Evolutionary conservation across 2,797 vertebrate genomes (phyloP).

Genomic region (Lates japonicus): DNA sequence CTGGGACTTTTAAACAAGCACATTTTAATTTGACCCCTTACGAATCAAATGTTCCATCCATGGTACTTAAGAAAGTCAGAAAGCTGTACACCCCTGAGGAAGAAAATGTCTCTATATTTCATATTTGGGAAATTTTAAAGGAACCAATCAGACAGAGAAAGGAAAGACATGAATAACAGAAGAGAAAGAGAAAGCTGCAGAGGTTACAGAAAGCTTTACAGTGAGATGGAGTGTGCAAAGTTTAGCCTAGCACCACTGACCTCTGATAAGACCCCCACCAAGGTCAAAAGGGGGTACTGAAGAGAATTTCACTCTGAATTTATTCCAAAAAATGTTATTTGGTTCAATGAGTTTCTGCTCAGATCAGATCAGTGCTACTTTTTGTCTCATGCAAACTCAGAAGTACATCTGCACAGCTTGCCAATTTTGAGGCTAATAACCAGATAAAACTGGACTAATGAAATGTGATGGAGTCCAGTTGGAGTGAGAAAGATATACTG

Average conservation of each 20-base stretch:
- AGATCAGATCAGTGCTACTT: slow-evolving; percentile 76
- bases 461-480: slow-evolving; percentile 76
- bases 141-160: slow-evolving; percentile 69
- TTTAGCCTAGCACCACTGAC: slow-evolving; percentile 79
- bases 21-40: slow-evolving; percentile 26
- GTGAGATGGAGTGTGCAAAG: slow-evolving; percentile 72
- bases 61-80: not conserved
- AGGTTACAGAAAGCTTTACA: slow-evolving; percentile 72
- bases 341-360: slow-evolving; percentile 32
- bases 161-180: slow-evolving; percentile 63
- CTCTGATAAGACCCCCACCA: slow-evolving; percentile 59
- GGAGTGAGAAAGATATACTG: slow-evolving; percentile 59
- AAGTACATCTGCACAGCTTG: slow-evolving; percentile 70
- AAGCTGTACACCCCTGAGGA: slow-evolving; percentile 22
- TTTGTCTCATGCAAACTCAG: slow-evolving; percentile 76
- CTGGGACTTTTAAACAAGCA: slow-evolving; percentile 4
- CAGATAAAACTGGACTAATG: slow-evolving; percentile 71
- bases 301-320: slow-evolving; percentile 46
- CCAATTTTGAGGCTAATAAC: slow-evolving; percentile 74
- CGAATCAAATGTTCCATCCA: slow-evolving; percentile 30
- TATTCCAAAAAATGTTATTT: slow-evolving; percentile 35
- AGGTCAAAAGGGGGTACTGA: slow-evolving; percentile 51
- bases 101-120: not conserved
- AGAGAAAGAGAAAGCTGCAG: slow-evolving; percentile 75
- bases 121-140: slow-evolving; percentile 3